Base-by-base conservation (phyloP, 2,888 invertebrate species). In the Parnassius glacialis region DNA sequence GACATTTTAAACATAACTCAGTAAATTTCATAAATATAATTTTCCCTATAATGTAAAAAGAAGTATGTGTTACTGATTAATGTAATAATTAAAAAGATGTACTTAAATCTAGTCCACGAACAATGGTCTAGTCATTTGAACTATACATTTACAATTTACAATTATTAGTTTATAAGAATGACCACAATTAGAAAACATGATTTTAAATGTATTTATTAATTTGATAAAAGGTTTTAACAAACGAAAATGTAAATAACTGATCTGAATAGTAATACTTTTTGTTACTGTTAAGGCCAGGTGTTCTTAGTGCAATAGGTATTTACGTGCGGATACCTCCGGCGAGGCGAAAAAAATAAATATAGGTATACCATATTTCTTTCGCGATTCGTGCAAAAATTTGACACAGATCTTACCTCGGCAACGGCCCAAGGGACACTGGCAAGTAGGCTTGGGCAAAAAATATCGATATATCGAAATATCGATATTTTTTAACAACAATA, bases 71-170 rank as follows among this genome's bases (percentile, higher is more conserved):
- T 34, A 34, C 2, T 20, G 20, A 10, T 43, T 43, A 10, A 43
- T 11, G 11, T 10, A 48, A 13, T 16, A 13, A 9, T 13, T 54
- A 41, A 45, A 25, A 50, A 42, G n/a, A 34, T 47, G 20, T 20
- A 20, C 20, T 16, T 43, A 34, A 44, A 12, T 62, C 58, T 59
- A 62, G 62, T 62, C 62, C 55, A 62, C 44, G 43, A 13, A 56
- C 16, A 45, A 34, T 16, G 62, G 34, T 62, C 62, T 62, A 62
- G 62, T 62, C 62, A 59, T 41, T 44, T 44, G 3, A 48, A 52
- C 57, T 47, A 25, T 43, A 25, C n/a, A n/a, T n/a, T n/a, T n/a
- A n/a, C n/a, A n/a, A n/a, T n/a, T n/a, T n/a, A n/a, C n/a, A n/a
- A n/a, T 43, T 42, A 47, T 62, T 53, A 61, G 54, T 20, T 12